Evolutionary conservation across 1,140 invertebrate genomes (phyloP).

Genomic region (Hormaphis cornu): DNA sequence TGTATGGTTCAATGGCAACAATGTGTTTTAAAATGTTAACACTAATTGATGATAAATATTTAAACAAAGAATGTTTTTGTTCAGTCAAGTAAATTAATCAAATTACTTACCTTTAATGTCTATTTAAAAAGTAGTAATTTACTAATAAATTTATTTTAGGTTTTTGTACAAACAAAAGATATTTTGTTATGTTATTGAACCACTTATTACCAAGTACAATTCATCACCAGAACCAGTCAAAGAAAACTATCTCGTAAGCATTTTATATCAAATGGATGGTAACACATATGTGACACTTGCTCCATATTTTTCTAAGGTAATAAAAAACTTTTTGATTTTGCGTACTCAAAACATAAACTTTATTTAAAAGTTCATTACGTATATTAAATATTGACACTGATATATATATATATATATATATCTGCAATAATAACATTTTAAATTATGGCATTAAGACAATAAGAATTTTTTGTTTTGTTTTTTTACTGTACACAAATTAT

Average conservation of each 20-base stretch:
- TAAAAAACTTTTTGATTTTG: constrained; percentile 24
- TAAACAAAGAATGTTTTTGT: constrained; percentile 28
- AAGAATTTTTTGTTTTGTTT: too few relatives aligned
- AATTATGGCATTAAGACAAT: too few relatives aligned
- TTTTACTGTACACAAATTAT: too few relatives aligned
- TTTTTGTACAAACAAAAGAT: constrained; percentile 54
- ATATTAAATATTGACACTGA: too few relatives aligned
- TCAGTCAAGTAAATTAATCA: constrained; percentile 4
- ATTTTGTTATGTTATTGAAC: constrained; percentile 49
- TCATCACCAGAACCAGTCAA: constrained; percentile 40
- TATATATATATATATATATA: too few relatives aligned
- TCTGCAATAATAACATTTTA: too few relatives aligned
- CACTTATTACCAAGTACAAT: constrained; percentile 42
- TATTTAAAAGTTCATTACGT: too few relatives aligned
- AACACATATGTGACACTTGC: constrained; percentile 52
- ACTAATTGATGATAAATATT: constrained; percentile 3
- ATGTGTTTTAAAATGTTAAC: constrained; percentile 15
- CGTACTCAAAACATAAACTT: too few relatives aligned
- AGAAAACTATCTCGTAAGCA: constrained; percentile 51
- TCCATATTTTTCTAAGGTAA: constrained; percentile 53
- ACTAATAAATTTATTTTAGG: constrained; percentile 38
- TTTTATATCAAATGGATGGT: constrained; percentile 53
- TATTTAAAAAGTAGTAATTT: background rate
- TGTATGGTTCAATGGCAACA: background rate
- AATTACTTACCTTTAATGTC: background rate